phyloP scores from a whole-genome alignment of 2,888 invertebrate genomes.

The Thymelicus lineola region DNA sequence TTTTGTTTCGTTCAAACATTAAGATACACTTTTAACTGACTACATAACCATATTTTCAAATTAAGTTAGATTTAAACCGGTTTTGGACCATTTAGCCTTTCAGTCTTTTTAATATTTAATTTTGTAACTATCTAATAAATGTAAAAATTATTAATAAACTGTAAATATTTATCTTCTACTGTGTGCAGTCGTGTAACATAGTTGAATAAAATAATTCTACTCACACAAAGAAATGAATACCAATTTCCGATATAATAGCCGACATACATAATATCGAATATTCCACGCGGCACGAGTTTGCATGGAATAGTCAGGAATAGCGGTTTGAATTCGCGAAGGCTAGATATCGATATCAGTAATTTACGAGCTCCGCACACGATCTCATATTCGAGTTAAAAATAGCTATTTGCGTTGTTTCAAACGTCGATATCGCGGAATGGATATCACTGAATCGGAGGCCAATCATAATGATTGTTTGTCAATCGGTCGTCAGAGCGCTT shows the following conservation, averaged over 20 bases:
- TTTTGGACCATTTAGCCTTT: no score
- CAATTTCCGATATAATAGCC: background rate
- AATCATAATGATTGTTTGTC: slow-evolving; percentile 68
- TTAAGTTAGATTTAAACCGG: no score
- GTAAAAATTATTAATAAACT: no score
- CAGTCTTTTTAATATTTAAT: no score
- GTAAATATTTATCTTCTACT: no score
- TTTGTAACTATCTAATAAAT: no score
- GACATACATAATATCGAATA: background rate
- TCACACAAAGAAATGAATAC: background rate
- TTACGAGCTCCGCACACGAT: slow-evolving; percentile 38
- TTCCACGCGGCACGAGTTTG: background rate
- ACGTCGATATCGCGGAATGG: slow-evolving; percentile 32
- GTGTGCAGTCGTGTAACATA: no score
- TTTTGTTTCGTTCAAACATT: no score
- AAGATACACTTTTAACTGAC: no score
- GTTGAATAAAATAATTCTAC: background rate
- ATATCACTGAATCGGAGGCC: slow-evolving; percentile 54
- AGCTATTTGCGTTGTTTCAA: slow-evolving; percentile 25
- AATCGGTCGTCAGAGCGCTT: slow-evolving; percentile 65
- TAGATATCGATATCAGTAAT: slow-evolving; percentile 34
- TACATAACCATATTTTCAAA: no score
- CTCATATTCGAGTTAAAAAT: slow-evolving; percentile 26
- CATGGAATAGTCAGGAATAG: slow-evolving; percentile 3
- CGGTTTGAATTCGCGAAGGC: slow-evolving; percentile 27